phyloP scores from a whole-genome alignment of 2,888 invertebrate species.

The Apotomis capreana region DNA sequence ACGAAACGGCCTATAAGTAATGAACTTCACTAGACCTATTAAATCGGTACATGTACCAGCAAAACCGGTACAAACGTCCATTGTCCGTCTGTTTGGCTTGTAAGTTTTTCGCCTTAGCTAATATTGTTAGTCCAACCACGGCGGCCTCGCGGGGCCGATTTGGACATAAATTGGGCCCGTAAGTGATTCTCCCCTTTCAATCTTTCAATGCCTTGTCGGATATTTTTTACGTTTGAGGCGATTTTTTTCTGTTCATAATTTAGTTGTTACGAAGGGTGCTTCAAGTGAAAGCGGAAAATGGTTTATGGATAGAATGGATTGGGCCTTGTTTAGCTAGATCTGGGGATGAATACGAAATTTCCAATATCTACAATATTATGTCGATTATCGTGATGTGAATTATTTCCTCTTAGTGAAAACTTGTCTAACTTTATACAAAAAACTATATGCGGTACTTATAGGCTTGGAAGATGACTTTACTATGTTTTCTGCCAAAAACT shows the following conservation, averaged over 20 bases:
- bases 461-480: too few relatives aligned
- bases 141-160: conserved; percentile 77
- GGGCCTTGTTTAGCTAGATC: background rate
- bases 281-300: background rate
- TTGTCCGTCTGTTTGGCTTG: conserved; percentile 52
- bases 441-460: too few relatives aligned
- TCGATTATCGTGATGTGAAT: too few relatives aligned
- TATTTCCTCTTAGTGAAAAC: too few relatives aligned
- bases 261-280: conserved; percentile 47
- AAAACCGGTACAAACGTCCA: conserved; percentile 13
- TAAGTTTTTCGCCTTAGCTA: conserved; percentile 73
- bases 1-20: too few relatives aligned
- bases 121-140: conserved; percentile 81
- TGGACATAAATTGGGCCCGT: conserved; percentile 77
- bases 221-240: conserved; percentile 66
- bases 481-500: too few relatives aligned
- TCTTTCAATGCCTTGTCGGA: conserved; percentile 77
- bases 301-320: conserved; percentile 7
- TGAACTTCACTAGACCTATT: background rate
- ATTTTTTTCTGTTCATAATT: conserved; percentile 63
- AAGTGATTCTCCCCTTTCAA: conserved; percentile 82
- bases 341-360: too few relatives aligned
- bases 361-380: too few relatives aligned
- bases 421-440: too few relatives aligned
- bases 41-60: conserved; percentile 23